Base-by-base conservation (phyloP, 2,797 vertebrate genomes). In the Protosalanx chinensis region DNA sequence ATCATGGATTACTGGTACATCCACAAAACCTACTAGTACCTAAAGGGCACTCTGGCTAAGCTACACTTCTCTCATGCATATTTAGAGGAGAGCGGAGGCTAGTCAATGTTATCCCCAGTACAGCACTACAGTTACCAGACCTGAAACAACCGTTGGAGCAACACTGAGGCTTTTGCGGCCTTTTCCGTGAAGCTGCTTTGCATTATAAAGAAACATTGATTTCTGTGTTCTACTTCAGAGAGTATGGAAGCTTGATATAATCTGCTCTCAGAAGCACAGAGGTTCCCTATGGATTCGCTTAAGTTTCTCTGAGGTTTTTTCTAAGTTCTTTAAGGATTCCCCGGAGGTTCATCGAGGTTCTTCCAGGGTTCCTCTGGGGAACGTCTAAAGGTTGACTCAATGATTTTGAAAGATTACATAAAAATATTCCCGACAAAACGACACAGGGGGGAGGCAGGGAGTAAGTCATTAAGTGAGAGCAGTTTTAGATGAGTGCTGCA, bases 161-260 rank as follows among this genome's bases (percentile, higher is more conserved):
- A 6, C 33, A 41, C 12, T 16, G 51, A 53, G 51, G 51, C 18
- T 3, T 16, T 18, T 16, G 51, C n/a, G 51, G 51, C 18, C 18
- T 56, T 5, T 16, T 56, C 6, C 51, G 6, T 56, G 15, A 56
- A 18, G n/a, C 51, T 56, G 6, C 51, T 56, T 56, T 56, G n/a
- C 51, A 56, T 56, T 56, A 56, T n/a, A 56, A 56, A 56, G 15
- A n/a, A 56, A 56, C 15, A 56, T 56, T 56, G 51, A 56, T 56
- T n/a, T 56, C 51, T 5, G 51, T 56, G 15, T 56, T 56, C 51
- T 56, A 16, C 51, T 56, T 56, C 51, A 16, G 51, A n/a, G 51
- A 16, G 41, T 46, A 12, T n/a, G n/a, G 51, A 56, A n/a, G 51
- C 51, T 16, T 16, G 15, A 56, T 56, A 16, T 16, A n/a, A 56